phyloP scores from a whole-genome alignment of 2,797 vertebrate species.

The Orientallactaga sibirica region DNA sequence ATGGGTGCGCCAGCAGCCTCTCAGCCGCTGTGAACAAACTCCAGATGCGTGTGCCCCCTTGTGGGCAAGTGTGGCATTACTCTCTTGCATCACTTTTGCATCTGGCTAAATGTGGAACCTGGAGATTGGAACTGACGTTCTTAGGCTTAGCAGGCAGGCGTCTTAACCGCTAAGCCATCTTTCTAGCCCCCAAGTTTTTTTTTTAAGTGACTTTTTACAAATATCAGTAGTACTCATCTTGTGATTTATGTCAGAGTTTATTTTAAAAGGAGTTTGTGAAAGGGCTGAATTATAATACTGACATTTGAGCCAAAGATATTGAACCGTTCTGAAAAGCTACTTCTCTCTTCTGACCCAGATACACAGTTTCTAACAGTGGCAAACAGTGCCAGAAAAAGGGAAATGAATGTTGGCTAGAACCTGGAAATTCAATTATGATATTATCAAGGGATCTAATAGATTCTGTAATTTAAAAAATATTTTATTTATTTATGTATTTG shows the following conservation, averaged over 20 bases:
- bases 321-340: conserved; percentile 87
- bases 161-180: no score
- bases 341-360: conserved; percentile 90
- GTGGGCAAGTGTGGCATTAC: no score
- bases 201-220: conserved; percentile 82
- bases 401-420: conserved; percentile 81
- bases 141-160: no score
- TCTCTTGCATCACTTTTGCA: no score
- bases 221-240: conserved; percentile 84
- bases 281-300: conserved; percentile 86
- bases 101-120: no score
- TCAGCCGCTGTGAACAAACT: no score
- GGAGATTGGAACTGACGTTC: no score
- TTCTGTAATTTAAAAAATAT: conserved; percentile 69
- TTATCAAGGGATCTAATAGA: conserved; percentile 82
- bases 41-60: no score
- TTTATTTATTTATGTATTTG: no score
- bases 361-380: conserved; percentile 87
- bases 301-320: conserved; percentile 85
- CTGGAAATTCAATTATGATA: conserved; percentile 87
- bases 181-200: not conserved
- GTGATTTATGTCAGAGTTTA: conserved; percentile 83
- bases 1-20: no score
- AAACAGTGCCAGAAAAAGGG: conserved; percentile 85
- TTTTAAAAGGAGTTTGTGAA: conserved; percentile 88